Base-by-base conservation (phyloP, 2,888 invertebrate species). In the Ashinkailepas kermadecensis region DNA sequence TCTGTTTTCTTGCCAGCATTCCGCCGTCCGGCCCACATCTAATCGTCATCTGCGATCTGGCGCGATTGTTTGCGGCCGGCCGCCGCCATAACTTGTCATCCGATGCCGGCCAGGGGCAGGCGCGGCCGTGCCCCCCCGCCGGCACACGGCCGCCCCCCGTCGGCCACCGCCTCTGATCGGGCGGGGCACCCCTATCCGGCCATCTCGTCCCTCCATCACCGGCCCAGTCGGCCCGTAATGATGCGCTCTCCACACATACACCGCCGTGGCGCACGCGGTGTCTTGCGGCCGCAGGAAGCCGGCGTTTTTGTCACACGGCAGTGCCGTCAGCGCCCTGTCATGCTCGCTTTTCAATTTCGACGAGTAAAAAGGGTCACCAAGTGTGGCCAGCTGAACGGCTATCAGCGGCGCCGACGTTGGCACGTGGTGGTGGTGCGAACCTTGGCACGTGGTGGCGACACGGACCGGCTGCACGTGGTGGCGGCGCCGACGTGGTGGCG, bases 141-240 rank as follows among this genome's bases (percentile, higher is more conserved):
- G 74, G 21, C 18, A 54, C 59, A 56, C 56, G 21, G 74, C 74
- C 67, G n/a, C 54, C 74, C 74, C 74, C 74, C 74, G 74, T 56
- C 74, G 74, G 18, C 59, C 54, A 56, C 74, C 74, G 74, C 74
- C 74, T 74, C 54, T 74, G 74, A 74, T 74, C 74, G 74, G 23
- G 18, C 65, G 65, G 10, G 21, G 74, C 12, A 56, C 54, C 74
- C n/a, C 65, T 65, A 65, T 65, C 65, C 65, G 10, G 54, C 9
- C 74, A 54, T 54, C 74, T 13, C 54, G 74, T 54, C 18, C 10
- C 74, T 74, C 74, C 74, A 56, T 74, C 74, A 56, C 23, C 18
- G 12, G 39, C 11, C 11, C 59, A 59, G 59, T 15, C 59, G 15
- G 15, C 10, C 70, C 15, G 70, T 70, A 70, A 70, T 70, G 70